Evolutionary conservation across 2,113 vertebrate species (phyloP), one percentile per base, ranked within the genome.

Genomic region (Panthera uncia): DNA sequence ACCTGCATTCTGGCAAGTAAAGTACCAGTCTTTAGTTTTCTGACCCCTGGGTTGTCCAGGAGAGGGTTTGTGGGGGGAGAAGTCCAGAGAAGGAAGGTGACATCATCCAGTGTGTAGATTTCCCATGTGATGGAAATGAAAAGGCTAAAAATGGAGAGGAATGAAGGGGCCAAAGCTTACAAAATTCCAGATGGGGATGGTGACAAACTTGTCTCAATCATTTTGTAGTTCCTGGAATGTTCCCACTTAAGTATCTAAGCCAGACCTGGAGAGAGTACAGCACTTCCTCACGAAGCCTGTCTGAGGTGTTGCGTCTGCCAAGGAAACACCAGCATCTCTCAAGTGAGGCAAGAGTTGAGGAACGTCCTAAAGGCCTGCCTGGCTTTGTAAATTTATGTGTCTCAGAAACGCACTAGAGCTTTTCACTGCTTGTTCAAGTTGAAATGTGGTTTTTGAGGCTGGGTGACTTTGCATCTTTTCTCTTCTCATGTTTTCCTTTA

Each of bases 151-250:
- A 0, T n/a, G 63, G 31, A 33, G 23, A 85, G 73, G 71, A 73
- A 11, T 1, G 9, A 80, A 83, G 13, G 48, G 19, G 38, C 38
- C 18, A 52, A 61, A 41, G 38, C 52, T 57, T 29, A 66, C 23
- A 27, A 29, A 27, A 36, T 29, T 68, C 23, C n/a, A 3, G 3
- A 6, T 27, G 29, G 45, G 15, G 33, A 41, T 9, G 25, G 45
- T 9, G 79, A 36, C 25, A 2, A 45, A 38, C 21, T 25, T 0
- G 33, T 73, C 19, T 66, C 73, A 86, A 68, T 83, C 74, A 48
- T 38, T 69, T 18, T 38, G 25, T 76, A 19, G 71, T 73, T 80
- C 79, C 45, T 78, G 91, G 71, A 94, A 55, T 41, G 36, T 92
- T 89, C 50, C 19, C n/a, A 36, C 29, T 31, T 29, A 33, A 50